Evolutionary conservation across 1,140 invertebrate species (phyloP).

Genomic region (Drosophila eugracilis): DNA sequence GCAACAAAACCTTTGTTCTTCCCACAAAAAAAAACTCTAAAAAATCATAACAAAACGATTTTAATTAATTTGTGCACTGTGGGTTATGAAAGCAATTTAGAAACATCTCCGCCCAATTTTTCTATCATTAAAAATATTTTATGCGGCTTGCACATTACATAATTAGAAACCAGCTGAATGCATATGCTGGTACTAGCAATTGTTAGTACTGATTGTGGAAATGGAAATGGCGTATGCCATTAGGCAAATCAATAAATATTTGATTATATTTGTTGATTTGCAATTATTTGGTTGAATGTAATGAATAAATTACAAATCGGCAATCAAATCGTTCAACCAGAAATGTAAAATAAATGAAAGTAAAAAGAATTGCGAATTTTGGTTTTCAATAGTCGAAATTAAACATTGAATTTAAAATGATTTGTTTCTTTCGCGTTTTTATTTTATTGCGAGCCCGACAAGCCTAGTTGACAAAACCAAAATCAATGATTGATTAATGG

Average conservation of each 20-base stretch:
- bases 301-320: conserved; percentile 60
- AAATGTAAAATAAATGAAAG: conserved; percentile 21
- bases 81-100: conserved; percentile 26
- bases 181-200: conserved; percentile 25
- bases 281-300: conserved; percentile 60
- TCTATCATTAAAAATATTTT: conserved; percentile 21
- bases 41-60: conserved; percentile 1
- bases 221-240: conserved; percentile 55
- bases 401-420: conserved; percentile 8
- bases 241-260: conserved; percentile 76
- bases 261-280: conserved; percentile 80
- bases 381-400: conserved; percentile 16
- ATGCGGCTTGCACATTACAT: conserved; percentile 44
- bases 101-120: conserved; percentile 8
- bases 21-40: neutral
- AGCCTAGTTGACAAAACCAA: neutral
- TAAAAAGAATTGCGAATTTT: neutral
- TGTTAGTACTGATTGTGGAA: conserved; percentile 15
- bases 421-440: neutral
- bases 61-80: conserved; percentile 63
- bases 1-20: neutral
- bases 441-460: neutral
- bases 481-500: neutral
- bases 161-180: conserved; percentile 54
- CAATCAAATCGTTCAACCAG: conserved; percentile 22